Evolutionary conservation across 2,797 vertebrate genomes (phyloP), one percentile per base, ranked within the genome.

Genomic region (Catamblyrhynchus diadema): DNA sequence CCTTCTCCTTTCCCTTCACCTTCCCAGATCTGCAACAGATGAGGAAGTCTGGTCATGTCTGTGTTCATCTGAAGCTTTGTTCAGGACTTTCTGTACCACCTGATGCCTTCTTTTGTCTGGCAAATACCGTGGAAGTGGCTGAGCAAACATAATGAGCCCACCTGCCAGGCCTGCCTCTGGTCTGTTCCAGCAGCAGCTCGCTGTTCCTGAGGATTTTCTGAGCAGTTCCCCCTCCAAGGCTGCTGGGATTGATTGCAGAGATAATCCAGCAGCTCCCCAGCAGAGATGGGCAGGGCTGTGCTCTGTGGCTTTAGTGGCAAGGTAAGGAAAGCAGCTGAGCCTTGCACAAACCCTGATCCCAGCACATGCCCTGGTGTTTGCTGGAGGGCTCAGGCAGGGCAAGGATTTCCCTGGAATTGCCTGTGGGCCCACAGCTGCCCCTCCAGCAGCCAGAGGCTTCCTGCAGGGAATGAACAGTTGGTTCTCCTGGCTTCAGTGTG

Each of bases 61-160:
- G 37, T 77, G 61, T 54, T 93, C 4, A 3, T 84, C 74, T 84
- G 71, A 44, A 92, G 79, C 66, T 90, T 90, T 89, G 67, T 81
- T 80, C 22, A 7, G 74, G 90, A 89, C 74, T 80, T 91, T 85
- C 41, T 93, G n/a, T 39, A 83, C 83, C 91, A 86, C 61, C 92
- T 93, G 81, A 90, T 86, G 60, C 84, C 64, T 75, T 59, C 75
- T 81, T 95, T 90, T 93, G 95, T 86, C 82, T 72, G 75, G 72
- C n/a, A 95, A 92, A 72, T 62, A 37, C 89, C 72, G 69, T 27
- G 75, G 77, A 79, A 79, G 35, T 66, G 90, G 65, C 73, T 90
- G 66, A 91, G 94, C 87, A 96, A 79, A 92, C 57, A 90, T 30
- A 91, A 93, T 85, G 22, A 77, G 75, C 70, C 81, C 82, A 50